phyloP scores from a whole-genome alignment of 1,140 invertebrate genomes.

The Sesamia nonagrioides region DNA sequence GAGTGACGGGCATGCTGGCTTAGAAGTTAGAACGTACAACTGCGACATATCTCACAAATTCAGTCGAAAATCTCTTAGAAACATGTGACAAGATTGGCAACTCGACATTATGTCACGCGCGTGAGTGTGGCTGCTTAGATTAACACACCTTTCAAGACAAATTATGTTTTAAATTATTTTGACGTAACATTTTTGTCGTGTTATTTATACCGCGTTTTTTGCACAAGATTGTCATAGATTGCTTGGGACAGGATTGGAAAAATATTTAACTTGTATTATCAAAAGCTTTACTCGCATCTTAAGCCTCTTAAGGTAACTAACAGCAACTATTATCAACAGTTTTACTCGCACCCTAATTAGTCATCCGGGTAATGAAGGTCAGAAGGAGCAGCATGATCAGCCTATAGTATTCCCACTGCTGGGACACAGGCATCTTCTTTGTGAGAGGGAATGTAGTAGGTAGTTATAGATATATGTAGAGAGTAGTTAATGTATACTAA shows the following conservation, averaged over 20 bases:
- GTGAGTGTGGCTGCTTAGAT: neutral
- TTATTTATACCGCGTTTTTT: slow-evolving; percentile 21
- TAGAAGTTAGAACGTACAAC: neutral
- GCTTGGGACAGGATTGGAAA: neutral
- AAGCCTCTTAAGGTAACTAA: too few species aligned
- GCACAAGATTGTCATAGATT: neutral
- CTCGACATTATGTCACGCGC: neutral
- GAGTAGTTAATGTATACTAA: neutral
- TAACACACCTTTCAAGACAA: slow-evolving; percentile 35
- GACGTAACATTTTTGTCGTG: slow-evolving; percentile 23
- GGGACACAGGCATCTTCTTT: too few species aligned
- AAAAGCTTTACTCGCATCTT: neutral
- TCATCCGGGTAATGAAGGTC: too few species aligned
- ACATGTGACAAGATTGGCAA: neutral
- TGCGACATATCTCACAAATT: slow-evolving; percentile 9
- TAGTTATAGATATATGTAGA: too few species aligned
- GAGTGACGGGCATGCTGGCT: slow-evolving; percentile 40
- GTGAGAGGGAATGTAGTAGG: too few species aligned
- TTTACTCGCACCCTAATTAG: neutral
- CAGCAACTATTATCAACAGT: neutral
- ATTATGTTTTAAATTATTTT: slow-evolving; percentile 40
- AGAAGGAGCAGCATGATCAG: too few species aligned
- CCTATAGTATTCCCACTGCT: too few species aligned
- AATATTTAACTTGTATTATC: neutral
- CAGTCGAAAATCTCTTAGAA: neutral